Evolutionary conservation across 2,888 invertebrate genomes (phyloP), one percentile per base, ranked within the genome.

Genomic region (Palloptera scutellata): DNA sequence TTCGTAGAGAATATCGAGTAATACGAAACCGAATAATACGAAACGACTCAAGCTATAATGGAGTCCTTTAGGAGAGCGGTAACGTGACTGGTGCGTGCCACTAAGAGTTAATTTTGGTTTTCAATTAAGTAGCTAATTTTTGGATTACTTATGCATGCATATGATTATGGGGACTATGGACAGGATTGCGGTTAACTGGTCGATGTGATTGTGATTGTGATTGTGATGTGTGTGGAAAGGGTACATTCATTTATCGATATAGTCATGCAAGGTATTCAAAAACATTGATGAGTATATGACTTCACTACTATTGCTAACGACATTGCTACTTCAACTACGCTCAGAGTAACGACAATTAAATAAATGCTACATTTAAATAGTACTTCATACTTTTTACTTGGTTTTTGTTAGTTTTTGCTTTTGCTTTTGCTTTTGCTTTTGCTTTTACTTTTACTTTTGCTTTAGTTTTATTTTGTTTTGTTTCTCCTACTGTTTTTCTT

Each of bases 341-440:
- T 63, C 43, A 54, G 45, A 45, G 9, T 55, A 61, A 11, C 55
- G 55, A 48, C 43, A 58, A 68, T 71, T 72, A 72, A 71, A 67
- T 71, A 70, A 73, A 71, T 66, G 66, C 71, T 71, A 73, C 70
- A 69, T 71, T 69, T 69, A 71, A 70, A 68, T 70, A 69, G 66
- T 58, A 19, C 30, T 69, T 61, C 61, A 10, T 62, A 12, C 59
- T 58, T 41, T 62, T 66, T 30, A n/a, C n/a, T n/a, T n/a, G n/a
- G n/a, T 30, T 4, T 6, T 30, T 30, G 2, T 30, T 30, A 4
- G 30, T 30, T 30, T 30, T 30, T 30, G 30, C 6, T 30, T 30
- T 30, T 30, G 40, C 52, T 42, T 59, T 45, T 58, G 30, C 15
- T 65, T 53, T 57, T n/a, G 30, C 6, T 30, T 30, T 30, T 30